These are phyloP conservation scores for Holotrichia oblita DNA, from an alignment of 1,140 invertebrate genomes.

Conservation along the genomic window DNA sequence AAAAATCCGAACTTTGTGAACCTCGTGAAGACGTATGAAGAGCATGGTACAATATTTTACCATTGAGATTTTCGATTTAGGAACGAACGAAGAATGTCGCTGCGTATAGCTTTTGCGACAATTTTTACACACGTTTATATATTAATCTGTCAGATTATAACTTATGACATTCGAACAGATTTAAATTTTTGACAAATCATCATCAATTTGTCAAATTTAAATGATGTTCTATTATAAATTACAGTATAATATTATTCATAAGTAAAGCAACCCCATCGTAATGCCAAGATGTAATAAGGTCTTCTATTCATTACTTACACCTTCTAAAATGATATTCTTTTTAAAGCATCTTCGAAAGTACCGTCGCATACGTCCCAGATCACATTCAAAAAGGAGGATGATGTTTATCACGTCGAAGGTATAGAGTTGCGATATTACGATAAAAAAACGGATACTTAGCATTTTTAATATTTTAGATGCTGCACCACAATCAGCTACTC, in stretches of 20 bases:
- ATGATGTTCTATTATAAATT: background rate
- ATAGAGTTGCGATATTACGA: background rate
- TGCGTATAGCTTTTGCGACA: no score
- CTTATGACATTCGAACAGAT: background rate
- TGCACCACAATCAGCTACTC: no score
- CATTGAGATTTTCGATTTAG: no score
- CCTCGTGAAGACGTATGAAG: no score
- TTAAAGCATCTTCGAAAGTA: constrained; percentile 18
- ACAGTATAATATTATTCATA: background rate
- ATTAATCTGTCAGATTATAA: no score
- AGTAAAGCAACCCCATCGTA: background rate
- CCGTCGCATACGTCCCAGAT: constrained; percentile 1
- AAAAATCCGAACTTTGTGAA: no score
- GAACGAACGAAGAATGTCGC: no score
- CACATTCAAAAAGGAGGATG: constrained; percentile 10
- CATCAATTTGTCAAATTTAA: background rate
- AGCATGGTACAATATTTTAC: no score
- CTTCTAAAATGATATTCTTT: background rate
- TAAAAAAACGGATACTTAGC: no score
- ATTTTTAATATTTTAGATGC: no score
- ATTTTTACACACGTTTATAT: no score
- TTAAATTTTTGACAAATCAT: background rate
- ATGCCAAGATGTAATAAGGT: background rate
- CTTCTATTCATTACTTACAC: background rate
- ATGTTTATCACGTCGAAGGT: constrained; percentile 39